Evolutionary conservation across 2,113 vertebrate species (phyloP).

Genomic region (Rhabdomys dilectus): DNA sequence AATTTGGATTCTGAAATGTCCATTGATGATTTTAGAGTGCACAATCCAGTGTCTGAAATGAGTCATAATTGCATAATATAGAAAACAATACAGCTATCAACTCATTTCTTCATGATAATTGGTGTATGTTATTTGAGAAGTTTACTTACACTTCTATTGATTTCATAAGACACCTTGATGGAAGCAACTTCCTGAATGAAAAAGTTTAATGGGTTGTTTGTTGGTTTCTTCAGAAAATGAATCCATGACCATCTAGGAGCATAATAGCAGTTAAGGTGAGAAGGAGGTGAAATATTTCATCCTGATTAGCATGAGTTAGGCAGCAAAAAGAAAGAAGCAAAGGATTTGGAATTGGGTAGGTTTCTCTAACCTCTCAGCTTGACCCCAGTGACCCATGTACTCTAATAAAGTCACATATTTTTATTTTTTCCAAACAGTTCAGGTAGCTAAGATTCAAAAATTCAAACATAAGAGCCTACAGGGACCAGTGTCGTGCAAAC

Average conservation of each 20-base stretch:
- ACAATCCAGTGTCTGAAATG: neutral
- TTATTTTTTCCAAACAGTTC: neutral
- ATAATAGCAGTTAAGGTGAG: neutral
- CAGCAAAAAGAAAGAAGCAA: neutral
- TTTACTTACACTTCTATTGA: neutral
- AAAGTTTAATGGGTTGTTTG: neutral
- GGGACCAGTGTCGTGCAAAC: neutral
- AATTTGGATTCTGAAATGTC: neutral
- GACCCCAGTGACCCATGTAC: neutral
- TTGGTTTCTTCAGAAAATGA: neutral
- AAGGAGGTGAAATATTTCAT: neutral
- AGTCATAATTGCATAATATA: neutral
- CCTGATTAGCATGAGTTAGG: neutral
- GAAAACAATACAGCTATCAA: neutral
- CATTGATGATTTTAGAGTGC: neutral
- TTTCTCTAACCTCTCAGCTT: neutral
- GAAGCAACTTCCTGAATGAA: neutral
- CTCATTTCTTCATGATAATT: neutral
- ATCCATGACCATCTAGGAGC: neutral
- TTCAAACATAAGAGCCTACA: neutral
- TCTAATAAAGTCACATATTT: neutral
- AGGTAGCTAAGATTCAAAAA: neutral
- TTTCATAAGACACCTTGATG: neutral
- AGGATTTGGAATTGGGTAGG: no score
- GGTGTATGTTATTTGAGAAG: neutral